Conservation (phyloP, 2,888 invertebrate genomes). For the Anoncus sp. region DNA sequence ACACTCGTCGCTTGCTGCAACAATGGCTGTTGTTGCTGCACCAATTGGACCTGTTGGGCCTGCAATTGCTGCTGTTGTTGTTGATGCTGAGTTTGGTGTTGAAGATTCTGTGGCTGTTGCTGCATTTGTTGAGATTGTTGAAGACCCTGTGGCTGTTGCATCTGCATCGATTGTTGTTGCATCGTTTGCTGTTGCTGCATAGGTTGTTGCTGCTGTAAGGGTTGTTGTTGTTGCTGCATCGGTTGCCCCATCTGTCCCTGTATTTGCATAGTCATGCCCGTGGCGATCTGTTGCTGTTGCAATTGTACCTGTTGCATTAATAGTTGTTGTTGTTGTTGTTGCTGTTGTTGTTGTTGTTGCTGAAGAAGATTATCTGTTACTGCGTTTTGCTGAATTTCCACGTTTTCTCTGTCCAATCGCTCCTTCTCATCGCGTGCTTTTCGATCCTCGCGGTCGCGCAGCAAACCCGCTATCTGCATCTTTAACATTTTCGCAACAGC, state of each 20-base stretch:
- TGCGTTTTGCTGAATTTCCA: constrained; percentile 67
- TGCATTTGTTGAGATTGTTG: constrained; percentile 58
- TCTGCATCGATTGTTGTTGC: constrained; percentile 55
- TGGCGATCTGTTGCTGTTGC: constrained; percentile 72
- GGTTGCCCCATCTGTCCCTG: constrained; percentile 69
- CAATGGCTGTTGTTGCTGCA: constrained; percentile 84
- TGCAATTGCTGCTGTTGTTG: constrained; percentile 75
- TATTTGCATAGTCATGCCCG: constrained; percentile 63
- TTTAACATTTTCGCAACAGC: constrained; percentile 96
- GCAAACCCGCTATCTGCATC: constrained; percentile 92
- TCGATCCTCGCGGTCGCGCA: constrained; percentile 86
- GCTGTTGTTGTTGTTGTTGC: constrained; percentile 74
- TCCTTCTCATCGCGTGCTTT: constrained; percentile 85
- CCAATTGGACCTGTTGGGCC: constrained; percentile 83
- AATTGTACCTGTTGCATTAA: constrained; percentile 76
- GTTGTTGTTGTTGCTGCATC: constrained; percentile 81
- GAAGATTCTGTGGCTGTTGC: constrained; percentile 67
- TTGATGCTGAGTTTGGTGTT: constrained; percentile 68
- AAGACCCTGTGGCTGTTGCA: constrained; percentile 57
- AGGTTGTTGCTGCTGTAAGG: constrained; percentile 76
- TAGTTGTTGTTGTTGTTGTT: constrained; percentile 75
- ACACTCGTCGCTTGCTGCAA: constrained; percentile 78
- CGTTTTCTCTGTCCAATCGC: constrained; percentile 79
- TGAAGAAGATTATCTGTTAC: constrained; percentile 77
- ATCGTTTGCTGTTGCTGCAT: constrained; percentile 68